Conservation (phyloP, 2,888 invertebrate genomes). For the Erebia ligea region DNA sequence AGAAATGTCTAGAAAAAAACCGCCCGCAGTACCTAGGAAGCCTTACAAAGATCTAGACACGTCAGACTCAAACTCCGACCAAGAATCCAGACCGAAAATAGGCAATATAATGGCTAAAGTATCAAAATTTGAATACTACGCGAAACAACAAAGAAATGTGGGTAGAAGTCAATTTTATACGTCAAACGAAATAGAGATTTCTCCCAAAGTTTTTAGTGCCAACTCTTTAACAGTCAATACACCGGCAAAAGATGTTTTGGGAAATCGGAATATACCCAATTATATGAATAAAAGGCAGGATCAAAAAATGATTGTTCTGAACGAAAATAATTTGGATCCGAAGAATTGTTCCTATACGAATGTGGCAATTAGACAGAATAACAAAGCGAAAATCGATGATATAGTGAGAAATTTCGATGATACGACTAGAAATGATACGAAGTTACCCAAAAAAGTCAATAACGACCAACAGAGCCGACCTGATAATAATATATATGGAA, state of each 20-base stretch:
- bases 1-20: constrained; percentile 84
- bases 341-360: constrained; percentile 72
- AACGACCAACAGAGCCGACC: constrained; percentile 63
- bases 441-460: constrained; percentile 71
- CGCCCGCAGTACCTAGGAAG: constrained; percentile 85
- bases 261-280: constrained; percentile 84
- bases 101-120: constrained; percentile 88
- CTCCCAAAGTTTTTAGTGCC: constrained; percentile 92
- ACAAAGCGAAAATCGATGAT: constrained; percentile 75
- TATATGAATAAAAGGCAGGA: constrained; percentile 84
- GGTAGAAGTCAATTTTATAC: constrained; percentile 75
- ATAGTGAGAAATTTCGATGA: constrained; percentile 79
- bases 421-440: constrained; percentile 54
- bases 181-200: constrained; percentile 71
- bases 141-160: constrained; percentile 84
- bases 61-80: constrained; percentile 78
- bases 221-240: constrained; percentile 91
- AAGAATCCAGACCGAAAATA: constrained; percentile 69
- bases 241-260: constrained; percentile 91
- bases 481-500: constrained; percentile 73
- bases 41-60: constrained; percentile 78
- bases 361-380: constrained; percentile 61
- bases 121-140: constrained; percentile 91
- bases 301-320: constrained; percentile 65
- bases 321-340: constrained; percentile 69